Conservation (phyloP, 1,140 invertebrate genomes). For the Kradibia gibbosae region DNA sequence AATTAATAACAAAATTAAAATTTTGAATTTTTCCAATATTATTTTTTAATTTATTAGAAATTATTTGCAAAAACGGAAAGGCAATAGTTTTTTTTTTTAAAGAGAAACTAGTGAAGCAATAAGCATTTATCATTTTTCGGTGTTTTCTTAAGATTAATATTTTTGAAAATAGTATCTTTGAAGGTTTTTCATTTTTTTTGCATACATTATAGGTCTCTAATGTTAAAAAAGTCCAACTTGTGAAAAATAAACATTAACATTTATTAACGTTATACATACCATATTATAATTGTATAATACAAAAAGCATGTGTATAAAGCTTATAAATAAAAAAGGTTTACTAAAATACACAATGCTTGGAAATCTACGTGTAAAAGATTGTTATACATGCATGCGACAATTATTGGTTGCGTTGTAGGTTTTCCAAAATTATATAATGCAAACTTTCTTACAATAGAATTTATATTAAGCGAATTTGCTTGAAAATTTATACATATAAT, state of each 20-base stretch:
- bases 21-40: too few species aligned
- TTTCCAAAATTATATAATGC: neutral
- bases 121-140: too few species aligned
- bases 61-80: too few species aligned
- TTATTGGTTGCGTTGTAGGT: neutral
- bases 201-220: too few species aligned
- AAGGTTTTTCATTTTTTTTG: too few species aligned
- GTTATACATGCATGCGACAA: slow-evolving; percentile 6
- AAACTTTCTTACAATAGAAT: neutral
- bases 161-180: too few species aligned
- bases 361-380: slow-evolving; percentile 19
- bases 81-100: too few species aligned
- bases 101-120: too few species aligned
- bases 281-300: slow-evolving; percentile 62
- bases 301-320: slow-evolving; percentile 56
- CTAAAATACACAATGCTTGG: slow-evolving; percentile 45
- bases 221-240: slow-evolving; percentile 41
- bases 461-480: neutral
- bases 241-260: slow-evolving; percentile 68
- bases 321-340: slow-evolving; percentile 54
- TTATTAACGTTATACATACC: slow-evolving; percentile 67
- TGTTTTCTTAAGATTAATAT: too few species aligned
- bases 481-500: slow-evolving; percentile 24
- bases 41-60: too few species aligned
- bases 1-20: too few species aligned